These are phyloP conservation scores for Aleiodes leptofemur DNA, from an alignment of 2,888 invertebrate species.

Conservation along the genomic window DNA sequence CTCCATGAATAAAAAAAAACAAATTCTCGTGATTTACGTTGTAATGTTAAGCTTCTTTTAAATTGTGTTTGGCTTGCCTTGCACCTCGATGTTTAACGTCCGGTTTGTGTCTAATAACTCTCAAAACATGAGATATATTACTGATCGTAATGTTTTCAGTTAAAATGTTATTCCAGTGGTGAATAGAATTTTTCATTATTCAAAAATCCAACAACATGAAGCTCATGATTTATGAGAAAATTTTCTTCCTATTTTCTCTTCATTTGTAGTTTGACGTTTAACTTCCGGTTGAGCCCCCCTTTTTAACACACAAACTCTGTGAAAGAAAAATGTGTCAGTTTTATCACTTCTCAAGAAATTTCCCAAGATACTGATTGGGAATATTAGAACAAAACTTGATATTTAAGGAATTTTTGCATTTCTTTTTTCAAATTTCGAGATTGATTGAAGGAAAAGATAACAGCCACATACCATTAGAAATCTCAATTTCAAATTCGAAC, in stretches of 20 bases:
- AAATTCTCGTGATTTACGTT: not conserved
- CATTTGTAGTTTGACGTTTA: conserved; percentile 10
- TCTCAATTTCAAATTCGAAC: too few species aligned
- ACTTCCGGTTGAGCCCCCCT: not conserved
- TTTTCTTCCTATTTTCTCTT: not conserved
- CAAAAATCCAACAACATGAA: not conserved
- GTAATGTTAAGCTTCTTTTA: not conserved
- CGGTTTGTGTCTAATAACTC: conserved; percentile 3
- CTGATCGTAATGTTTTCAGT: not conserved
- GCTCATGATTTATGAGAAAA: not conserved
- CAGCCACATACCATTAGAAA: too few species aligned
- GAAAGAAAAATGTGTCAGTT: too few species aligned
- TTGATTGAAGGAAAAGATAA: too few species aligned
- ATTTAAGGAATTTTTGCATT: too few species aligned
- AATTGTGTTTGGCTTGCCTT: not conserved
- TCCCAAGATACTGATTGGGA: too few species aligned
- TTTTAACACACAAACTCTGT: not conserved
- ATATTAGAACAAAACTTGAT: too few species aligned
- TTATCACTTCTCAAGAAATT: too few species aligned
- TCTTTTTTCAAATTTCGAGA: too few species aligned
- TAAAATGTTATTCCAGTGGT: too few species aligned
- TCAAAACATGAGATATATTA: not conserved
- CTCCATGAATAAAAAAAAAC: not conserved
- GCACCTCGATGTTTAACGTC: conserved; percentile 3
- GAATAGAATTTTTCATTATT: not conserved